Evolutionary conservation across 2,113 vertebrate genomes (phyloP), one percentile per base, ranked within the genome.

Genomic region (Thamnaconus septentrionalis): DNA sequence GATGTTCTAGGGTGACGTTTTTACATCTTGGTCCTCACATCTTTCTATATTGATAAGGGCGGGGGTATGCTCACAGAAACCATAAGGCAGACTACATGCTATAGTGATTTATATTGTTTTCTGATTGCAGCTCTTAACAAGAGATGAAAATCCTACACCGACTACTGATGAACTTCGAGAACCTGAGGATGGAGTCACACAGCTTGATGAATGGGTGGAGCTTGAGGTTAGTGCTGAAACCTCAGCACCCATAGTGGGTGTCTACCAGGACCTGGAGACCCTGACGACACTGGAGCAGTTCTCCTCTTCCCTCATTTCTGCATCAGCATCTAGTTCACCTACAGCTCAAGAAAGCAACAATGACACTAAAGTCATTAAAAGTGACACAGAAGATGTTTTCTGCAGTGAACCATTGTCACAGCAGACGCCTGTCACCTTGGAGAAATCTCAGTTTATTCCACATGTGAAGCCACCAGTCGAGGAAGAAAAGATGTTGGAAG

Each of bases 111-210:
- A 2, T 31, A 31, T 31, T 31, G 18, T 31, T 31, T 31, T 31
- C 18, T 76, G 7, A 47, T 54, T 46, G 8, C 47, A 90, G 89
- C 90, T 88, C 41, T 70, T 75, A 8, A 53, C 56, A 46, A 42
- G 66, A 6, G 92, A 92, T 57, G 54, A 0, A 52, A 80, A 79
- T 76, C 50, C 74, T 55, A 90, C 92, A 68, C 96, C 97, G 76
- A 94, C 94, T 49, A 98, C 98, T 0, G 97, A 96, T 80, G 96
- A 98, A 91, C 18, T 31, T 31, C 18, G 18, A 31, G 18, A 31
- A 31, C 18, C 18, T 31, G 18, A 31, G 18, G 18, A 31, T 31
- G 18, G 18, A 31, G 92, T 91, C 52, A 67, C 87, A 53, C 77
- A 64, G 58, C 90, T 94, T 60, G 91, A 97, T 88, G 95, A 96